Conservation (phyloP, 1,140 invertebrate genomes). For the Eueides isabella region DNA sequence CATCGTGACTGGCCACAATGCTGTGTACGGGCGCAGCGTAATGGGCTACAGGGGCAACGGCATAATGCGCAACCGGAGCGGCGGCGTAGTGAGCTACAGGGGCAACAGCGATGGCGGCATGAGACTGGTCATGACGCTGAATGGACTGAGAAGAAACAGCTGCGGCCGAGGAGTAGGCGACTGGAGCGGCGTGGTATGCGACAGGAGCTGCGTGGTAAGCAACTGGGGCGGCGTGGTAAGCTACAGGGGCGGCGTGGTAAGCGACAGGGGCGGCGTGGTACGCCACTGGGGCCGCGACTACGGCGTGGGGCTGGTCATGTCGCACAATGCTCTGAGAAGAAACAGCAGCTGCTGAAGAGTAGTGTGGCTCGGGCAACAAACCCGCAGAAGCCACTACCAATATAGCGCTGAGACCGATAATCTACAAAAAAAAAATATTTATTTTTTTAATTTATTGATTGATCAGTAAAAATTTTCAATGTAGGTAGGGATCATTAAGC, state of each 20-base stretch:
- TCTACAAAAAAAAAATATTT: conserved; percentile 42
- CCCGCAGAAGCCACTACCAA: conserved; percentile 56
- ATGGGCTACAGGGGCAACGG: conserved; percentile 51
- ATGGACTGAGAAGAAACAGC: conserved; percentile 36
- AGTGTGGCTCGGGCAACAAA: conserved; percentile 46
- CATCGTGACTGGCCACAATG: conserved; percentile 33
- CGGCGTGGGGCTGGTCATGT: conserved; percentile 39
- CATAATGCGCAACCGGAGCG: conserved; percentile 58
- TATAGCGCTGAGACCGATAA: conserved; percentile 51
- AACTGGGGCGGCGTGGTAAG: conserved; percentile 47
- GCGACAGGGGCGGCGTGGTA: conserved; percentile 45
- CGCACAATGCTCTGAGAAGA: conserved; percentile 54
- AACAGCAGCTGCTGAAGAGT: conserved; percentile 48
- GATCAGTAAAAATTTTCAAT: not conserved
- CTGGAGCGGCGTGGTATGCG: conserved; percentile 41
- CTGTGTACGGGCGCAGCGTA: conserved; percentile 48
- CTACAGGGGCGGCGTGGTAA: conserved; percentile 40
- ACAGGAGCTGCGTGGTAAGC: conserved; percentile 48
- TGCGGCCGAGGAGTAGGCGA: conserved; percentile 27
- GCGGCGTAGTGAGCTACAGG: conserved; percentile 58
- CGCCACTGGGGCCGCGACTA: conserved; percentile 36
- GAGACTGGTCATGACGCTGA: conserved; percentile 31
- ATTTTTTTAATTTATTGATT: not conserved
- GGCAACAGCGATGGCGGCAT: conserved; percentile 47
- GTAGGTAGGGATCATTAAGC: not conserved